Evolutionary conservation across 2,113 vertebrate species (phyloP).

Genomic region (Rhea americana): DNA sequence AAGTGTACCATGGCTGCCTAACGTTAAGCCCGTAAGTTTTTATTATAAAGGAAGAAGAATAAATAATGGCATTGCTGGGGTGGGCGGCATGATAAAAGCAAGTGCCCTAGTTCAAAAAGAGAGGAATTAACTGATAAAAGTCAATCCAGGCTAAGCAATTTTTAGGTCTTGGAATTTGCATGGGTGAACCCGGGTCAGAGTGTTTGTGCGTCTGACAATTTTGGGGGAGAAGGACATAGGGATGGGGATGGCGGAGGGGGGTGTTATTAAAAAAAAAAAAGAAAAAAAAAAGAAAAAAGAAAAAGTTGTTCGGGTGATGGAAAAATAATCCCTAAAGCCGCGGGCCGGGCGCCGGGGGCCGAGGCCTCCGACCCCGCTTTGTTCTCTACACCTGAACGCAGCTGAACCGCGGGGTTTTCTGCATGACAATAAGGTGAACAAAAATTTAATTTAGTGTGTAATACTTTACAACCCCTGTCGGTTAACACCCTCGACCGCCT

Average conservation of each 20-base stretch:
- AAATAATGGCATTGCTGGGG: conserved; percentile 67
- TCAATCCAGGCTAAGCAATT: conserved; percentile 42
- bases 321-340: too few relatives aligned
- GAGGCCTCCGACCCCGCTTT: not conserved
- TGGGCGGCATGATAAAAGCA: conserved; percentile 65
- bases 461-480: conserved; percentile 86
- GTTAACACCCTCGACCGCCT: conserved; percentile 86
- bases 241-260: not conserved
- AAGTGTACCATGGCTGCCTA: conserved; percentile 50
- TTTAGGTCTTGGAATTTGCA: conserved; percentile 34
- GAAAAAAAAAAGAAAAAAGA: not conserved
- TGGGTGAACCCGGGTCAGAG: conserved; percentile 21
- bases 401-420: conserved; percentile 73
- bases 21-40: conserved; percentile 31
- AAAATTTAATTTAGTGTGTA: conserved; percentile 84
- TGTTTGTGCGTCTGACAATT: conserved; percentile 44
- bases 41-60: conserved; percentile 51
- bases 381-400: conserved; percentile 69
- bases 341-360: too few relatives aligned
- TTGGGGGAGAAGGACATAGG: not conserved
- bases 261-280: not conserved
- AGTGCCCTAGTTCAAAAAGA: conserved; percentile 36
- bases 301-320: conserved; percentile 24
- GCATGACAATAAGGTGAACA: conserved; percentile 86
- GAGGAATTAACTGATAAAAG: conserved; percentile 20